phyloP scores from a whole-genome alignment of 2,113 vertebrate species.

The Desmodus rotundus region DNA sequence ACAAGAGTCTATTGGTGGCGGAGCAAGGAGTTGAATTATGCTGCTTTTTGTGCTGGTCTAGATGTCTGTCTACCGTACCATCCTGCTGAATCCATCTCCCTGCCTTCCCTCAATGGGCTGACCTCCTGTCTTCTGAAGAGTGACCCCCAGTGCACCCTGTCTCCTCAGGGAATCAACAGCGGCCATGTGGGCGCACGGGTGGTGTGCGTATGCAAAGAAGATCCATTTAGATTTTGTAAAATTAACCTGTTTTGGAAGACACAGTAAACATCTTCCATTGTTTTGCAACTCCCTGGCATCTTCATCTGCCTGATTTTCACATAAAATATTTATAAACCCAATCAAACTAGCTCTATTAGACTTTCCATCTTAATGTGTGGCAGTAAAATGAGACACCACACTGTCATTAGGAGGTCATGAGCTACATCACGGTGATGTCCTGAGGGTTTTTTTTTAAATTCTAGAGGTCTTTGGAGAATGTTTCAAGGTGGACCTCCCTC shows the following conservation, averaged over 20 bases:
- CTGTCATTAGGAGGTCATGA: not conserved
- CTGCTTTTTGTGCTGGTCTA: not conserved
- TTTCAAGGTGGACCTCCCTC: not conserved
- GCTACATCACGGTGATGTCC: not conserved
- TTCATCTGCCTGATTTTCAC: not conserved
- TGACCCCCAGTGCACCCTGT: not conserved
- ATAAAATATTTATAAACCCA: not conserved
- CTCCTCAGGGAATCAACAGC: not conserved
- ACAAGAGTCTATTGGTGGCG: not conserved
- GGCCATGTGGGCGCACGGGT: not conserved
- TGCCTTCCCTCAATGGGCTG: not conserved
- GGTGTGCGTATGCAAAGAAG: not conserved
- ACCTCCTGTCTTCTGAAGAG: not conserved
- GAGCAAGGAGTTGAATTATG: not conserved
- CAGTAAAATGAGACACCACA: not conserved
- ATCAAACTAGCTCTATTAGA: conserved; percentile 1
- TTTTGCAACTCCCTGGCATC: not conserved
- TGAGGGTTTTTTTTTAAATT: not conserved
- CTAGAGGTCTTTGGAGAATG: not conserved
- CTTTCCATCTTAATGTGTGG: not conserved
- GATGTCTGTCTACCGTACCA: not conserved
- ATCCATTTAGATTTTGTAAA: not conserved
- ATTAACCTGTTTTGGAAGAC: not conserved
- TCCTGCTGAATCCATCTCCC: not conserved
- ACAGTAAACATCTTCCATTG: not conserved